Evolutionary conservation across 2,888 invertebrate species (phyloP).

Genomic region (Scaptomyza flava): DNA sequence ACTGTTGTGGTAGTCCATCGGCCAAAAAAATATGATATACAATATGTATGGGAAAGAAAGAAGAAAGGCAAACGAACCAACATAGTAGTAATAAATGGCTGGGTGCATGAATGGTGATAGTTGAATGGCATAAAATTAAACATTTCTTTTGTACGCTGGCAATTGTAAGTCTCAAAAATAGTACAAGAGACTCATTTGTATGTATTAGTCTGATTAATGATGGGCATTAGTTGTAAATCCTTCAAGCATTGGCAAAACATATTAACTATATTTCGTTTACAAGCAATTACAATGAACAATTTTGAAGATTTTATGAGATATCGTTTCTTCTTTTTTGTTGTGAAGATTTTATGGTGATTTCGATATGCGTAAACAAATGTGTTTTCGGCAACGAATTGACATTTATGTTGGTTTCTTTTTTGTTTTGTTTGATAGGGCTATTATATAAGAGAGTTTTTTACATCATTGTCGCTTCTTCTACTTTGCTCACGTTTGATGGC

Average conservation of each 20-base stretch:
- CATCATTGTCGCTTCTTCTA: conserved; percentile 21
- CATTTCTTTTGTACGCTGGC: conserved; percentile 37
- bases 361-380: not conserved
- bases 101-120: conserved; percentile 18
- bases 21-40: not conserved
- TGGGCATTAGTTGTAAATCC: conserved; percentile 19
- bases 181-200: conserved; percentile 57
- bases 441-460: conserved; percentile 45
- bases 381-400: conserved; percentile 7
- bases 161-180: conserved; percentile 30
- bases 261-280: conserved; percentile 9
- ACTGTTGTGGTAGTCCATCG: conserved; percentile 65
- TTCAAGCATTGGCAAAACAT: conserved; percentile 2
- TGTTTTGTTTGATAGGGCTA: conserved; percentile 11
- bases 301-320: conserved; percentile 12
- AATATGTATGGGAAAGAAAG: conserved; percentile 40
- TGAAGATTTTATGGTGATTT: conserved; percentile 22
- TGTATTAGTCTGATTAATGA: conserved; percentile 17
- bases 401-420: not conserved
- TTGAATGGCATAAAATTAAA: conserved; percentile 45
- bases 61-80: conserved; percentile 41
- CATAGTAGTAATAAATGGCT: conserved; percentile 20
- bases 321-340: not conserved
- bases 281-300: conserved; percentile 1
- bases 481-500: conserved; percentile 59